These are phyloP conservation scores for Lasaia peninsularis DNA, from an alignment of 1,140 invertebrate genomes.

Conservation along the genomic window DNA sequence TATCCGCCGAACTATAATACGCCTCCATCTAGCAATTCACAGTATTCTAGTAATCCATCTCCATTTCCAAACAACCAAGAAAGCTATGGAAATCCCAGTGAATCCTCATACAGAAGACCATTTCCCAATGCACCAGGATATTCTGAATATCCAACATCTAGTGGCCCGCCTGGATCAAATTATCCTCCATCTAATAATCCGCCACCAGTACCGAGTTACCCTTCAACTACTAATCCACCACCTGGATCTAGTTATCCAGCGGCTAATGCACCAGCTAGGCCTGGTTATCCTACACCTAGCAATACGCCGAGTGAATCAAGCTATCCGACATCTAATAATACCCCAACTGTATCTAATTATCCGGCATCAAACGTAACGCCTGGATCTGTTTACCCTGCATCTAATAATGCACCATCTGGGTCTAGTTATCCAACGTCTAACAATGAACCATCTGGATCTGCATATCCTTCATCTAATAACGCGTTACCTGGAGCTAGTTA, in stretches of 20 bases:
- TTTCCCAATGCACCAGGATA: slow-evolving; percentile 51
- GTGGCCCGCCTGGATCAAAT: neutral
- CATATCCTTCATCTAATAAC: neutral
- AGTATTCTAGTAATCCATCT: slow-evolving; percentile 29
- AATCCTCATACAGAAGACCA: slow-evolving; percentile 45
- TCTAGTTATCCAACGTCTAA: neutral
- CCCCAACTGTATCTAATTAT: too few species aligned
- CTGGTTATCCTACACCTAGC: too few species aligned
- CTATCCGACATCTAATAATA: too few species aligned
- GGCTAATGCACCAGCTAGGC: neutral
- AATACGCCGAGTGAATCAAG: too few species aligned
- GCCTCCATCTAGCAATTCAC: slow-evolving; percentile 24
- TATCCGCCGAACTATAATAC: slow-evolving; percentile 48
- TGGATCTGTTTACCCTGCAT: neutral
- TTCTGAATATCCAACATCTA: slow-evolving; percentile 38
- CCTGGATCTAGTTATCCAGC: too few species aligned
- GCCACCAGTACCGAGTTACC: neutral
- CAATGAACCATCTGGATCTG: neutral
- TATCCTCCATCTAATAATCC: neutral
- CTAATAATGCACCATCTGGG: neutral
- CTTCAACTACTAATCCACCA: too few species aligned
- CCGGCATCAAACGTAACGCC: neutral
- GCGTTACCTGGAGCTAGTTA: neutral
- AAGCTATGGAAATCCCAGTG: slow-evolving; percentile 43
- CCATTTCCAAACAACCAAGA: slow-evolving; percentile 44